A percentile compares a stretch with the other conserved stretches of the same genome.
Evolutionary conservation across 2,888 invertebrate genomes (phyloP).

Genomic region (Mamestra brassicae): DNA sequence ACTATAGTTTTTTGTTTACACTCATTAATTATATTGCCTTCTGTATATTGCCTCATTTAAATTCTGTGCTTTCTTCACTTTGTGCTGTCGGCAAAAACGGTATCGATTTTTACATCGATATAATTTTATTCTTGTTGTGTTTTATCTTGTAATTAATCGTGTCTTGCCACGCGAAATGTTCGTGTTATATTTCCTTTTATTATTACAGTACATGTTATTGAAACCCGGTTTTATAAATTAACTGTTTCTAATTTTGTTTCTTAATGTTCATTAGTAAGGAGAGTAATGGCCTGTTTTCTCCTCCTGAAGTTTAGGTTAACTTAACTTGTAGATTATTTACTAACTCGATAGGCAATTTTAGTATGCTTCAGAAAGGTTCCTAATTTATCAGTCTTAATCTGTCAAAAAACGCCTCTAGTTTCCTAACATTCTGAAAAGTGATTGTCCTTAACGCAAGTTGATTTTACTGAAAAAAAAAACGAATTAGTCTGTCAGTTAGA

Average conservation of each 20-base stretch:
- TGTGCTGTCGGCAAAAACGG: slow-evolving; percentile 38
- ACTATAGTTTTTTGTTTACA: slow-evolving; percentile 68
- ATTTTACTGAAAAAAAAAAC: too few relatives aligned
- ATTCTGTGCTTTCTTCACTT: slow-evolving; percentile 59
- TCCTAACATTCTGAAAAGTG: too few relatives aligned
- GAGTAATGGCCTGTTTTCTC: background rate
- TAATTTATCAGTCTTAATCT: too few relatives aligned
- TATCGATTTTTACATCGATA: slow-evolving; percentile 60
- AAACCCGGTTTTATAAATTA: slow-evolving; percentile 39
- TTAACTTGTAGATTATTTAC: background rate
- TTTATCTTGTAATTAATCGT: slow-evolving; percentile 62
- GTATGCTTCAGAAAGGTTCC: too few relatives aligned
- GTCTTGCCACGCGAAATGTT: slow-evolving; percentile 62
- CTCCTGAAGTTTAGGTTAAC: background rate
- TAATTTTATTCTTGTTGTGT: slow-evolving; percentile 51
- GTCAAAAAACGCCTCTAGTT: too few relatives aligned
- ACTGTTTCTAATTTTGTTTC: slow-evolving; percentile 36
- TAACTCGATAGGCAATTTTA: background rate
- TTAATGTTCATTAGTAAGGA: slow-evolving; percentile 16
- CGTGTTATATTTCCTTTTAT: slow-evolving; percentile 60
- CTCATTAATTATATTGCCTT: slow-evolving; percentile 65
- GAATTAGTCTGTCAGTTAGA: too few relatives aligned
- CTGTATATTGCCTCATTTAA: slow-evolving; percentile 56
- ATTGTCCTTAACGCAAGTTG: too few relatives aligned
- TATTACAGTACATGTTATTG: slow-evolving; percentile 50